These are phyloP conservation scores for Spatula versicolor DNA, from an alignment of 2,797 vertebrate genomes.

Conservation along the genomic window DNA sequence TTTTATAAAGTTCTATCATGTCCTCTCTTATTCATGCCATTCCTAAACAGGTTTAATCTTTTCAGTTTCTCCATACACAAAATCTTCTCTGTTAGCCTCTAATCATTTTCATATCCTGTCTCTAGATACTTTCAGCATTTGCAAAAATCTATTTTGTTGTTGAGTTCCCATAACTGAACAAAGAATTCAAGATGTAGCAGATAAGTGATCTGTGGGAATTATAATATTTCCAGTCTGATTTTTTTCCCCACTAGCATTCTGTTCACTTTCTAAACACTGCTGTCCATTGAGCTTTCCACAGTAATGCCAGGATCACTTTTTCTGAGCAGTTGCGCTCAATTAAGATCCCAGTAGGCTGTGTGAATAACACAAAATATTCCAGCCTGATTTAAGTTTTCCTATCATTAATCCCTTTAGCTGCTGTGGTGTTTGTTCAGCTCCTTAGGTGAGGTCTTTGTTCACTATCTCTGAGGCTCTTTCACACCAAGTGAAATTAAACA, in stretches of 20 bases:
- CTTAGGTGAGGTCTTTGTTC: background rate
- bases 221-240: background rate
- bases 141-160: background rate
- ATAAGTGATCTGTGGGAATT: background rate
- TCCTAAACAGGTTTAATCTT: background rate
- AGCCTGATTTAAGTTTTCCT: background rate
- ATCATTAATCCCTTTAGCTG: background rate
- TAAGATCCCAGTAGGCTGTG: background rate
- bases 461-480: background rate
- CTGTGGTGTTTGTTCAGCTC: background rate
- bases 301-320: background rate
- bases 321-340: background rate
- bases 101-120: background rate
- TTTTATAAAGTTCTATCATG: background rate
- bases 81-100: background rate
- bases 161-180: background rate
- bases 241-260: conserved; percentile 6
- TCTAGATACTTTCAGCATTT: background rate
- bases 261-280: background rate
- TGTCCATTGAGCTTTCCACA: background rate
- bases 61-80: background rate
- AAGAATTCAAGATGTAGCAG: background rate
- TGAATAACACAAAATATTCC: background rate
- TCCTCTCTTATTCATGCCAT: background rate
- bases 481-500: background rate